Percentiles rank a stretch among this genome's conserved stretches.
These are phyloP conservation scores for Zonotrichia leucophrys DNA, from an alignment of 2,113 vertebrate genomes.

Conservation along the genomic window DNA sequence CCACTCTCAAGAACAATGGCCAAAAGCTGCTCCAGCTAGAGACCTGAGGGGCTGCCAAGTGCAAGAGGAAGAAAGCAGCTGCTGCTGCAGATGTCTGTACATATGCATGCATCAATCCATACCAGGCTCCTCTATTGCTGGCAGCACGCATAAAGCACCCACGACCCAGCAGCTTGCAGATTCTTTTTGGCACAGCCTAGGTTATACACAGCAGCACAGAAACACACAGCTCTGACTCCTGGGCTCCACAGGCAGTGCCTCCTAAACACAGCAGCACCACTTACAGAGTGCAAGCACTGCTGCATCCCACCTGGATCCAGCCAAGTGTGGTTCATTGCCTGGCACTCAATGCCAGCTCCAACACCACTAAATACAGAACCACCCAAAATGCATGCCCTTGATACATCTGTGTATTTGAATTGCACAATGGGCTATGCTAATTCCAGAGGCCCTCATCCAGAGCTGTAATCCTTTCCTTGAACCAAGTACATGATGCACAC, in stretches of 20 bases:
- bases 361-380: background rate
- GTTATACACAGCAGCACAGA: background rate
- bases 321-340: background rate
- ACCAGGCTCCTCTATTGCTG: background rate
- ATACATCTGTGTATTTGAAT: background rate
- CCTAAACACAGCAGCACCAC: background rate
- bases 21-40: background rate
- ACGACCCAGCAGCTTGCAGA: background rate
- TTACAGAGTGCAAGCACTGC: background rate
- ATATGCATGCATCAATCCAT: too few species aligned
- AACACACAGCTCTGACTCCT: background rate
- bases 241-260: background rate
- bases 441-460: background rate
- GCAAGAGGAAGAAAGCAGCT: background rate
- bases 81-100: background rate
- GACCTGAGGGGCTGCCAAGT: background rate
- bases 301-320: background rate
- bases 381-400: background rate
- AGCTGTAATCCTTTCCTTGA: background rate
- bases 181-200: background rate
- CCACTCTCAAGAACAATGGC: background rate
- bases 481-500: fast-evolving
- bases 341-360: background rate
- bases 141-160: background rate
- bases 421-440: background rate